Evolutionary conservation across 2,888 invertebrate species (phyloP), one percentile per base, ranked within the genome.

Genomic region (Adelphocoris suturalis): DNA sequence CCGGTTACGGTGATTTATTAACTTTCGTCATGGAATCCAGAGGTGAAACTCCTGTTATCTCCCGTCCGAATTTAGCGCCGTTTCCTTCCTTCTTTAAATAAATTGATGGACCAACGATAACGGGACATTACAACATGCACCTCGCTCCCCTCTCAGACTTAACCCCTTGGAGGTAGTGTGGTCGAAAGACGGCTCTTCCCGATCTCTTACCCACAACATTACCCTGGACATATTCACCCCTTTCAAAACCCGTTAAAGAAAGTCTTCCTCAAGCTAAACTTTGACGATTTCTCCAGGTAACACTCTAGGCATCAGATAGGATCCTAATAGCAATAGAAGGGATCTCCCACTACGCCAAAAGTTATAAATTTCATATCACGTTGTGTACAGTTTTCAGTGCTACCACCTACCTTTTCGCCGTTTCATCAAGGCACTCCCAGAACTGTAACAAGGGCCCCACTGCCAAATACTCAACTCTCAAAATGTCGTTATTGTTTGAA

Each of bases 21-120:
- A 57, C 27, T 57, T 85, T 57, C 37, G 85, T 85, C 85, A 85
- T 85, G 85, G 61, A 85, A 85, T 19, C 55, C 85, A 23, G 57
- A 28, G 55, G 27, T 57, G 57, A 57, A 57, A 13, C 57, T 82
- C 37, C 55, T 11, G 48, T 61, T 85, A 85, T 85, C 85, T 61
- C 57, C 16, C 14, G 61, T 16, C 28, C 57, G 84, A 55, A 85
- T 85, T 85, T 57, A 85, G 85, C 57, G 27, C 57, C 57, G 27
- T 61, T 85, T 85, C 85, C 85, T 85, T 85, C 85, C 85, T 85
- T 28, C 27, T 52, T 23, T 55, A 48, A 55, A 55, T 52, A 28
- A 82, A 85, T 85, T n/a, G 85, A 85, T 85, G 85, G 28, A 57
- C 85, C 37, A 46, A 3, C 27, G 85, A 85, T 85, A 57, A 61